Evolutionary conservation across 2,797 vertebrate species (phyloP).

Genomic region (Lophius americanus): DNA sequence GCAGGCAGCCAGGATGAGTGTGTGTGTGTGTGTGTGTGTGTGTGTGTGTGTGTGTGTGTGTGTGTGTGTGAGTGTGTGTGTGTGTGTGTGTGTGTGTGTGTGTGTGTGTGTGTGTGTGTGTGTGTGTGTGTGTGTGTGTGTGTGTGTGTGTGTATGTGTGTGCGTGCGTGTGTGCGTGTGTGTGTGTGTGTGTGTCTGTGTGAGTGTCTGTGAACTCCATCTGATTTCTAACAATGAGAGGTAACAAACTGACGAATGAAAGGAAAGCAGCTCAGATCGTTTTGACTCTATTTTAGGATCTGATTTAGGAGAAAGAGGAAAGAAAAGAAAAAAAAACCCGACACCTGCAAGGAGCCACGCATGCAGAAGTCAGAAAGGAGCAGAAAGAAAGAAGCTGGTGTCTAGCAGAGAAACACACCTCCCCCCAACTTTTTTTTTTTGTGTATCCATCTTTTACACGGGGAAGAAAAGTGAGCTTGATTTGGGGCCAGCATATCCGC

Average conservation of each 20-base stretch:
- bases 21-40: conserved; percentile 51
- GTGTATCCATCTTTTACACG: conserved; percentile 61
- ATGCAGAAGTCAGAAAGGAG: conserved; percentile 73
- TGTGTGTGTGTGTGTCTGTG: conserved; percentile 43
- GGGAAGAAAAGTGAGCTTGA: conserved; percentile 76
- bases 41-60: conserved; percentile 39
- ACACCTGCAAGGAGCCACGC: conserved; percentile 82
- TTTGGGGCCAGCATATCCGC: conserved; percentile 79
- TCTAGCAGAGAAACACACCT: conserved; percentile 68
- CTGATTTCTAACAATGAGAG: conserved; percentile 82
- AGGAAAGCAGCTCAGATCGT: conserved; percentile 63
- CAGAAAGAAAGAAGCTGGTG: conserved; percentile 84
- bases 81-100: conserved; percentile 27
- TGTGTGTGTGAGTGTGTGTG: conserved; percentile 48
- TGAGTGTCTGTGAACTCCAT: conserved; percentile 53
- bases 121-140: conserved; percentile 48
- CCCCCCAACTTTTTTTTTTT: conserved; percentile 62
- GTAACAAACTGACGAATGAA: conserved; percentile 80
- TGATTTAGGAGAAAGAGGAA: conserved; percentile 66
- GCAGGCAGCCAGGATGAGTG: conserved; percentile 81
- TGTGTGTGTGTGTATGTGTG: conserved; percentile 47
- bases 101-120: conserved; percentile 23
- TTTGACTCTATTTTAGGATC: conserved; percentile 56
- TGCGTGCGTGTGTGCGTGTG: conserved; percentile 41
- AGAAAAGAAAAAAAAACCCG: too few species aligned